Evolutionary conservation across 1,140 invertebrate genomes (phyloP), one percentile per base, ranked within the genome.

Genomic region (Drosophila albomicans): DNA sequence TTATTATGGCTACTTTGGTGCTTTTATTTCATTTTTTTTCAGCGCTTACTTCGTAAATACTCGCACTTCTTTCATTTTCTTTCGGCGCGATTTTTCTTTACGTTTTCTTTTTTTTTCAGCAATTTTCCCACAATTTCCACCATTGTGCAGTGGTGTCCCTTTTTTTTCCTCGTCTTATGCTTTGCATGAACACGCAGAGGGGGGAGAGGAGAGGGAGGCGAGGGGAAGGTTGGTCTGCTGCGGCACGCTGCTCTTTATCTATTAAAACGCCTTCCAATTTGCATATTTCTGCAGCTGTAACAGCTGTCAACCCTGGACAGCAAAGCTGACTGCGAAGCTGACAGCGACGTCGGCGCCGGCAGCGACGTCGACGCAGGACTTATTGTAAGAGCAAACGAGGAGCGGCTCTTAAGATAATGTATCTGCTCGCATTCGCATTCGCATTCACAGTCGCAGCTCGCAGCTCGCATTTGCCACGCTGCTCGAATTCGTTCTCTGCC

Each of bases 201-300:
- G 3, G 38, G 5, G 41, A 5, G 6, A 3, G 41, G 38, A n/a
- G 41, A 5, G 7, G n/a, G 41, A 4, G 0, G n/a, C 0, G 2
- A 2, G 41, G n/a, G 41, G n/a, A 3, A 3, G 41, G 38, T 10
- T 11, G 5, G 25, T 13, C 56, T 58, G 56, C 62, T 52, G 72
- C 75, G 79, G 76, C 76, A 82, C 84, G 72, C 69, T 88, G 84
- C 84, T 89, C 81, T 88, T 88, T 88, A 88, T 88, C 84, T 88
- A 88, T 84, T 88, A 88, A 85, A 88, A 89, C 84, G 84, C 84
- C 84, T 88, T 85, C 84, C 81, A 89, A 88, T 88, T 88, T 88
- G 84, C 84, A 88, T 88, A 88, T 88, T 89, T 88, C 85, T 88
- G 84, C 84, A 89, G 84, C 84, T 88, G 84, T 84, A 88, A 79